phyloP scores from a whole-genome alignment of 1,140 invertebrate genomes.

The Drosophila parabipectinata region DNA sequence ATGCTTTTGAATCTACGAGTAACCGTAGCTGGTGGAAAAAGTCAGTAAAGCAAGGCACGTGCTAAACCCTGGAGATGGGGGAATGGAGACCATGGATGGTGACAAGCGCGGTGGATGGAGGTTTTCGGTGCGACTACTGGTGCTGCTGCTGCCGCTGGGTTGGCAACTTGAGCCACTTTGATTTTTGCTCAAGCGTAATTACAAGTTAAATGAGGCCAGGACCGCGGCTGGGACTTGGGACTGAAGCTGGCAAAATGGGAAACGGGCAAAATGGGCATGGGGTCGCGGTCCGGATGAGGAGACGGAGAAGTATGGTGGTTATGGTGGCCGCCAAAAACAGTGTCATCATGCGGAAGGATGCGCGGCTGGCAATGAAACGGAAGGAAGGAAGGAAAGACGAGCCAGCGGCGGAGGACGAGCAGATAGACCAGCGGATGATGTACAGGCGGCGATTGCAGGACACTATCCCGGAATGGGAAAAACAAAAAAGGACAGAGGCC shows the following conservation, averaged over 20 bases:
- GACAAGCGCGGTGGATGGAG: slow-evolving; percentile 15
- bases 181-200: slow-evolving; percentile 83
- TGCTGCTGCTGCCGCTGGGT: slow-evolving; percentile 18
- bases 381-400: slow-evolving; percentile 71
- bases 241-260: slow-evolving; percentile 32
- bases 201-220: slow-evolving; percentile 82
- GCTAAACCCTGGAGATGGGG: slow-evolving; percentile 18
- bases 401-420: slow-evolving; percentile 46
- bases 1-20: slow-evolving; percentile 15
- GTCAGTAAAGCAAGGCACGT: slow-evolving; percentile 28
- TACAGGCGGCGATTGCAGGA: slow-evolving; percentile 75
- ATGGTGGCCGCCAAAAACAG: slow-evolving; percentile 74
- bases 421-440: slow-evolving; percentile 65
- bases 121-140: slow-evolving; percentile 14
- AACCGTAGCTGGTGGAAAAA: slow-evolving; percentile 17
- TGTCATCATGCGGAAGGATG: slow-evolving; percentile 81
- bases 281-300: not conserved
- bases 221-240: slow-evolving; percentile 49
- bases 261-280: slow-evolving; percentile 28
- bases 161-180: slow-evolving; percentile 82
- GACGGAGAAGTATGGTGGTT: slow-evolving; percentile 17
- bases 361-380: slow-evolving; percentile 81
- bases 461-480: slow-evolving; percentile 18
- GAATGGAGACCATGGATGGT: slow-evolving; percentile 23
- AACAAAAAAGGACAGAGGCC: slow-evolving; percentile 3